phyloP scores from a whole-genome alignment of 2,888 invertebrate species.

The Sepiola atlantica region DNA sequence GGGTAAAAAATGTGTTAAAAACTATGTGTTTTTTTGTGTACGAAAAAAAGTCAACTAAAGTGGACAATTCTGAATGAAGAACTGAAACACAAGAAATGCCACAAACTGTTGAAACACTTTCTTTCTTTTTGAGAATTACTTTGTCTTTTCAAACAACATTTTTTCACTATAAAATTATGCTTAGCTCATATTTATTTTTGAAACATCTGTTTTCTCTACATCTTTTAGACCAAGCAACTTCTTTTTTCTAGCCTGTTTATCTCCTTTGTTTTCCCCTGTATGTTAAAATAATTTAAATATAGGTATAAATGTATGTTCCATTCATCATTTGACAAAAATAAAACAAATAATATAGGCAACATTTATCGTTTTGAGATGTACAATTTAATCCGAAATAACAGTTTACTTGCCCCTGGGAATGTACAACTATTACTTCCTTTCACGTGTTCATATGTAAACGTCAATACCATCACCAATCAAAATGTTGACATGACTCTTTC shows the following conservation, averaged over 20 bases:
- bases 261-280: not conserved
- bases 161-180: not conserved
- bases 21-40: not conserved
- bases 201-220: not conserved
- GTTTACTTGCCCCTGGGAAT: not conserved
- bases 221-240: not conserved
- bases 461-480: not conserved
- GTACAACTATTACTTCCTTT: not conserved
- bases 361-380: not conserved
- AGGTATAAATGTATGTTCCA: not conserved
- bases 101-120: not conserved
- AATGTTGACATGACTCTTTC: not conserved
- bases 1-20: not conserved
- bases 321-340: not conserved
- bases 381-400: not conserved
- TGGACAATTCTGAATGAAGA: not conserved
- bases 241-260: not conserved
- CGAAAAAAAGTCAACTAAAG: not conserved
- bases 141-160: not conserved
- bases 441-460: not conserved
- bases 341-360: not conserved
- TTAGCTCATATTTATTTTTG: not conserved
- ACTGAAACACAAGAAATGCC: not conserved
- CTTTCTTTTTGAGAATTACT: not conserved
- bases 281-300: not conserved